Conservation (phyloP, 2,797 vertebrate species). For the Ispidina lecontei region DNA sequence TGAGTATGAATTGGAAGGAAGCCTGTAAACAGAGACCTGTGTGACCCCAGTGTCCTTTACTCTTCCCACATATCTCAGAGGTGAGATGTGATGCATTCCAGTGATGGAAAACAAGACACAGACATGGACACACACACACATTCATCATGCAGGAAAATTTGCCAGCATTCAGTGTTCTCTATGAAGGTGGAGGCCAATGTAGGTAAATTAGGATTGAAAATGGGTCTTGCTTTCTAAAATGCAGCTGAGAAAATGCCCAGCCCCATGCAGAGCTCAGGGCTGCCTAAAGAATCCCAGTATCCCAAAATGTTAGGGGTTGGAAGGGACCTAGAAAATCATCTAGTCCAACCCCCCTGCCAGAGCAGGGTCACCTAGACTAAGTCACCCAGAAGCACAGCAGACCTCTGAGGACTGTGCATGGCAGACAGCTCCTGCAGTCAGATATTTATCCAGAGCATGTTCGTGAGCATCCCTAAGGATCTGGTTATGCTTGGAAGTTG, state of each 20-base stretch:
- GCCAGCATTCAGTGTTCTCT: background rate
- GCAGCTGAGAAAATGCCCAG: background rate
- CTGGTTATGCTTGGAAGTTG: background rate
- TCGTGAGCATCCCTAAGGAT: background rate
- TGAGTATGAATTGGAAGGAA: background rate
- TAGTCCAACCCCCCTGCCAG: too few relatives aligned
- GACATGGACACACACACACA: background rate
- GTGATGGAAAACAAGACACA: slow-evolving; percentile 1
- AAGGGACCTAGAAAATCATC: too few relatives aligned
- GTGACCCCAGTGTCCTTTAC: background rate
- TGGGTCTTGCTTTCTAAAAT: background rate
- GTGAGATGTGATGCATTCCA: background rate
- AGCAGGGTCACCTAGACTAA: too few relatives aligned
- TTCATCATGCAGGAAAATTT: background rate
- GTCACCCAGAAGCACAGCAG: too few relatives aligned
- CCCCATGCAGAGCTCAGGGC: fast-evolving
- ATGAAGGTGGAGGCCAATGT: background rate
- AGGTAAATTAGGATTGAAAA: background rate
- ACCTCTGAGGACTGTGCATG: fast-evolving
- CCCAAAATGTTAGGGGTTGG: too few relatives aligned
- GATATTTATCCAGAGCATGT: background rate
- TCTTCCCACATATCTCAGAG: background rate
- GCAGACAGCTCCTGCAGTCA: background rate
- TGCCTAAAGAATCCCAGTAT: background rate
- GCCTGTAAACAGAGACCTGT: slow-evolving; percentile 6